Conservation (phyloP, 2,113 vertebrate genomes). For the Caretta caretta region DNA sequence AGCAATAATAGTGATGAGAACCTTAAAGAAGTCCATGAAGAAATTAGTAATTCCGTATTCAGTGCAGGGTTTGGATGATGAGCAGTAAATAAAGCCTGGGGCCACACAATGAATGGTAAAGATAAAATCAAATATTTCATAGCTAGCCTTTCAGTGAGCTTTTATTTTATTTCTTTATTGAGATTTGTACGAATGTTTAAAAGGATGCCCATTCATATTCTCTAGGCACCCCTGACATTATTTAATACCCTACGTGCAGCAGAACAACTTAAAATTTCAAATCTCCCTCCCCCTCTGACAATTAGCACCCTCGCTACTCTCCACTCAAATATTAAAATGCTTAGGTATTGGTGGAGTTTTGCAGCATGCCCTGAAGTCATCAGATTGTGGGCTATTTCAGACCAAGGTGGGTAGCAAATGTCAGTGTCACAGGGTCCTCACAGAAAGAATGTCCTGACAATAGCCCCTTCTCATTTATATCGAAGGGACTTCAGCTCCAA, state of each 20-base stretch:
- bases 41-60: background rate
- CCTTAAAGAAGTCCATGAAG: background rate
- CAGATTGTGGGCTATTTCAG: background rate
- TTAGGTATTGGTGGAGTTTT: background rate
- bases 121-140: background rate
- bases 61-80: background rate
- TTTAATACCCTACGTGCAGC: background rate
- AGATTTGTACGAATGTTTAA: background rate
- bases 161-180: background rate
- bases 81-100: background rate
- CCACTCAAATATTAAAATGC: background rate
- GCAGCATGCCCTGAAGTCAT: background rate
- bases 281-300: background rate
- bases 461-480: background rate
- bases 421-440: background rate
- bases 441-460: background rate
- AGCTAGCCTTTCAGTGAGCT: background rate
- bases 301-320: background rate
- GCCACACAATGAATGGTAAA: accelerated
- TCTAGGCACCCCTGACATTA: background rate
- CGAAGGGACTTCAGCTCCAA: background rate
- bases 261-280: background rate
- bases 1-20: background rate
- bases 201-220: background rate
- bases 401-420: background rate